Conservation (phyloP, 2,888 invertebrate species). For the Drosophila neutralis region DNA sequence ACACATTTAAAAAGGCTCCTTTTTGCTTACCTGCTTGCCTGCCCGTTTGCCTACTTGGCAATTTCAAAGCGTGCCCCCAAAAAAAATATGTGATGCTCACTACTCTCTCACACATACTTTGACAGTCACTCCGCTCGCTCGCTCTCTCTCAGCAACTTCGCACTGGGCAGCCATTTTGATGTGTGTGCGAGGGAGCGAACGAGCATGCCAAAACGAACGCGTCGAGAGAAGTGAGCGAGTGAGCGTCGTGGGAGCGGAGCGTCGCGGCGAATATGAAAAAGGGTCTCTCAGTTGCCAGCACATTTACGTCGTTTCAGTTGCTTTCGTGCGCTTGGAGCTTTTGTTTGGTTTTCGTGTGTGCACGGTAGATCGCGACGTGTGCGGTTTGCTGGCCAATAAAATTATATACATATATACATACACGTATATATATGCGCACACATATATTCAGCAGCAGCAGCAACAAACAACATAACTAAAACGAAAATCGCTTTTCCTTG, state of each 20-base stretch:
- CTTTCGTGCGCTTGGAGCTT: slow-evolving; percentile 83
- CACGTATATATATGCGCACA: slow-evolving; percentile 19
- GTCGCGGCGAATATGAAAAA: slow-evolving; percentile 59
- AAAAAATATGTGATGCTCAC: slow-evolving; percentile 59
- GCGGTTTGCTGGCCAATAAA: slow-evolving; percentile 71
- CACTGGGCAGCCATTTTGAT: slow-evolving; percentile 64
- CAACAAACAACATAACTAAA: slow-evolving; percentile 41
- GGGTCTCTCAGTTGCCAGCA: slow-evolving; percentile 69
- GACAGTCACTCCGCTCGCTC: slow-evolving; percentile 14
- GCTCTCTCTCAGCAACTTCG: slow-evolving; percentile 61
- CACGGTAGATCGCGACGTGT: slow-evolving; percentile 77
- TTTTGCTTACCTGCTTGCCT: slow-evolving; percentile 48
- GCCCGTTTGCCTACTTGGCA: slow-evolving; percentile 64
- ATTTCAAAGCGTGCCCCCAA: slow-evolving; percentile 74
- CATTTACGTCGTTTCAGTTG: slow-evolving; percentile 81
- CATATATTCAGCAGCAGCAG: slow-evolving; percentile 24
- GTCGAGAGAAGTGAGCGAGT: slow-evolving; percentile 27
- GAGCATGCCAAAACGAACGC: slow-evolving; percentile 55
- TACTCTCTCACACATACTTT: slow-evolving; percentile 31
- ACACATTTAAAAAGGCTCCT: slow-evolving; percentile 55
- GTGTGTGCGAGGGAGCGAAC: slow-evolving; percentile 43
- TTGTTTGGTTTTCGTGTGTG: slow-evolving; percentile 81
- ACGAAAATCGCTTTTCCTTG: slow-evolving; percentile 58
- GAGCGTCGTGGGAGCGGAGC: slow-evolving; percentile 45
- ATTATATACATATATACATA: slow-evolving; percentile 34